Base-by-base conservation (phyloP, 2,888 invertebrate genomes). In the Thelaira solivaga region DNA sequence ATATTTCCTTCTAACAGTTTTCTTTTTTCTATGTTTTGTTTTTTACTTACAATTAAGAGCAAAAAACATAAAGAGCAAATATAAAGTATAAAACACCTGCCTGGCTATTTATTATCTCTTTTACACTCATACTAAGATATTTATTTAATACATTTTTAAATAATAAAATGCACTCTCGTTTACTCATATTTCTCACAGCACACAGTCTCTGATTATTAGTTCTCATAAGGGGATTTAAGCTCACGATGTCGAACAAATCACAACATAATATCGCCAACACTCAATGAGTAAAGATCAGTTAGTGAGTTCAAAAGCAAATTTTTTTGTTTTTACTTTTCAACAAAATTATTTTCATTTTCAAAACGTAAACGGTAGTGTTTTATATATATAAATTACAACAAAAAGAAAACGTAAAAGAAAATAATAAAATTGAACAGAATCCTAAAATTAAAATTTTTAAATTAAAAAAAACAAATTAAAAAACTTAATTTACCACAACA, bases 181-280 rank as follows among this genome's bases (percentile, higher is more conserved):
- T 71, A 71, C 78, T 78, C 78, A 78, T 71, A 47, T 18, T 49
- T 55, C 78, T 78, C 78, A 72, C n/a, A n/a, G n/a, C n/a, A 47
- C 34, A 62, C 49, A 69, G 51, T 51, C 34, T 31, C 26, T 13
- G 45, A 51, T 53, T 29, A 34, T 36, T 34, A 49, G 45, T 53
- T 74, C 78, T 78, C 74, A 67, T 72, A 82, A 64, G 82, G 85
- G 85, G 83, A 86, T 86, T 87, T 86, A 88, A 89, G 86, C 88
- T 88, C 87, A 84, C 85, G 88, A 85, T 85, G 84, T 83, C 82
- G 84, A 83, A 85, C 85, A 86, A 84, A 87, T 86, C 86, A 85
- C 85, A 84, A 88, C 89, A 89, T 86, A 88, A 86, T 85, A 87
- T 86, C 89, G 86, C 86, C 87, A 88, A 85, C 88, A 84, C 85